phyloP scores from a whole-genome alignment of 2,888 invertebrate genomes.

The Cerastoderma edule region DNA sequence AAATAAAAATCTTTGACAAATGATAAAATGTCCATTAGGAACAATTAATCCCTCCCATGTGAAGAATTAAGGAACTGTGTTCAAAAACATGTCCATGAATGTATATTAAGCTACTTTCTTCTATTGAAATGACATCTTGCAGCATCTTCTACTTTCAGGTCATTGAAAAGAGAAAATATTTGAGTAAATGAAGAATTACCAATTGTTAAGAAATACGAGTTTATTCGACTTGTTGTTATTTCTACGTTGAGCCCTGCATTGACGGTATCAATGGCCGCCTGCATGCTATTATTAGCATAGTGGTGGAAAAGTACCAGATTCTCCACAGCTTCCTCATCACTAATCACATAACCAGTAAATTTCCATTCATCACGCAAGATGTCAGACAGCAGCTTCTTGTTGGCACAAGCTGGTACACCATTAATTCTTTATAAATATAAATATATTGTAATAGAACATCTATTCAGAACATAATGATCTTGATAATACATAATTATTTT shows the following conservation, averaged over 20 bases:
- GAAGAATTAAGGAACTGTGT: no score
- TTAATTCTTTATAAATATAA: slow-evolving; percentile 62
- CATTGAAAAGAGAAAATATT: no score
- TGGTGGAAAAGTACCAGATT: slow-evolving; percentile 72
- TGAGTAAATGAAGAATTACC: slow-evolving; percentile 50
- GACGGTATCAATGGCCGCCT: slow-evolving; percentile 69
- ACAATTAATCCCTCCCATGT: no score
- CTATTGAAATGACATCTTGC: no score
- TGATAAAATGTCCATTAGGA: no score
- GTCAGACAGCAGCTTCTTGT: slow-evolving; percentile 72
- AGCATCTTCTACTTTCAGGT: no score
- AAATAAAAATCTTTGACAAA: no score
- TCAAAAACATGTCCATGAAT: no score
- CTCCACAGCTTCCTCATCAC: slow-evolving; percentile 78
- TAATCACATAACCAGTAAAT: slow-evolving; percentile 76
- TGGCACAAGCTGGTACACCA: slow-evolving; percentile 78
- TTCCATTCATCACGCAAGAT: slow-evolving; percentile 74
- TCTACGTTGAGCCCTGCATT: slow-evolving; percentile 77
- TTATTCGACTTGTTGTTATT: slow-evolving; percentile 62
- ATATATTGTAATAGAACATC: no score
- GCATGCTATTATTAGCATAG: slow-evolving; percentile 70
- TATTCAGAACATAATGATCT: no score
- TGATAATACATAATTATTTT: no score
- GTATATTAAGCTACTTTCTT: no score
- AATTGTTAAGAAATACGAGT: slow-evolving; percentile 64